These are phyloP conservation scores for Oreamnos americanus DNA, from an alignment of 2,113 vertebrate genomes.

Conservation along the genomic window DNA sequence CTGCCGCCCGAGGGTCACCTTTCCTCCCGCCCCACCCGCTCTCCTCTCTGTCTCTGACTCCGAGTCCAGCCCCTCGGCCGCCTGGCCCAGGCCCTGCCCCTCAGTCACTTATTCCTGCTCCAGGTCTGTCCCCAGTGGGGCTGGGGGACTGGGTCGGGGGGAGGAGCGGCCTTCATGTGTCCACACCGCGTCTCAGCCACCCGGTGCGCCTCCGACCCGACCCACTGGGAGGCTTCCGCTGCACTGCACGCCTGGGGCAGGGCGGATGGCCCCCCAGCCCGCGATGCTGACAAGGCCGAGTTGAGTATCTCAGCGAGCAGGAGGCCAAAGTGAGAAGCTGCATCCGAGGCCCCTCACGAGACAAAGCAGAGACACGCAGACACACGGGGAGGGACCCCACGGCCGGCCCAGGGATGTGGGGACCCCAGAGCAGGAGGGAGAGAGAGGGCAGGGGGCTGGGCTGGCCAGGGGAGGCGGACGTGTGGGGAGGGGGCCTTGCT, in stretches of 20 bases:
- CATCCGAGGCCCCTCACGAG: fast-evolving
- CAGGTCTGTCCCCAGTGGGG: not conserved
- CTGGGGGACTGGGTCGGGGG: fast-evolving
- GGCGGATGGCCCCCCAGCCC: not conserved
- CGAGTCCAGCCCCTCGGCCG: too few species aligned
- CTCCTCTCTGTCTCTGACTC: not conserved
- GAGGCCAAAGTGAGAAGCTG: not conserved
- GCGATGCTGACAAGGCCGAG: fast-evolving
- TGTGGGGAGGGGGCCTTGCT: too few species aligned
- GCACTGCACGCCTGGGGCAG: not conserved
- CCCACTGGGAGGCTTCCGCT: fast-evolving
- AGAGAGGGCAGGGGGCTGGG: not conserved
- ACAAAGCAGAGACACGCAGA: not conserved
- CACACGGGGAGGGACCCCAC: not conserved
- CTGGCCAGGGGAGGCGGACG: not conserved
- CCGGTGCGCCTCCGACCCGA: not conserved
- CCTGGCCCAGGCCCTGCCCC: not conserved
- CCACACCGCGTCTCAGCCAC: not conserved
- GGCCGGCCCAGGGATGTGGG: fast-evolving
- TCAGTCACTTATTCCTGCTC: not conserved
- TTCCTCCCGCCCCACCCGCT: not conserved
- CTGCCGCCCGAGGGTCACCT: fast-evolving
- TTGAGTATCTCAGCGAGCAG: fast-evolving
- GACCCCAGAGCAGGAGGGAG: not conserved
- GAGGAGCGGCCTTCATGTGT: fast-evolving